Evolutionary conservation across 2,888 invertebrate genomes (phyloP).

Genomic region (Celastrina argiolus): DNA sequence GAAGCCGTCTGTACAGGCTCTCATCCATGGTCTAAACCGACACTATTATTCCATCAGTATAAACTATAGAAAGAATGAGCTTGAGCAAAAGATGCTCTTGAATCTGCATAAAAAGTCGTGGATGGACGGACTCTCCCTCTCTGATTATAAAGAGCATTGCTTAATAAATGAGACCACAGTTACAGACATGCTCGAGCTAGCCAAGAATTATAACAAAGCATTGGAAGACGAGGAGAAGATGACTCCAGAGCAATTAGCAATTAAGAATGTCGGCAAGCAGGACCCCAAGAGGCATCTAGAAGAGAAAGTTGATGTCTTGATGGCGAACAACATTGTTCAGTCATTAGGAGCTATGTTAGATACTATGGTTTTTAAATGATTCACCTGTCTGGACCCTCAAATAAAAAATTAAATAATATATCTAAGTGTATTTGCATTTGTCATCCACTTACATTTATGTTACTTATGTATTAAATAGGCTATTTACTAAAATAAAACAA

Average conservation of each 20-base stretch:
- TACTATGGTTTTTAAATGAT: constrained; percentile 76
- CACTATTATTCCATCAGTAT: constrained; percentile 99
- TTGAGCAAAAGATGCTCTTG: constrained; percentile 99
- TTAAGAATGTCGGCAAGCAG: constrained; percentile 99
- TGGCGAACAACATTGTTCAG: constrained; percentile 98
- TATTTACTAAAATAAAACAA: constrained; percentile 61
- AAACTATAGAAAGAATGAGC: constrained; percentile 98
- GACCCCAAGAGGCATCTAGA: constrained; percentile 99
- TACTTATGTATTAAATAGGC: constrained; percentile 58
- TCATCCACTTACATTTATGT: constrained; percentile 43
- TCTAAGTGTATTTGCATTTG: constrained; percentile 34
- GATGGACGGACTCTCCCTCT: constrained; percentile 96
- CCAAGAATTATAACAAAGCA: constrained; percentile 98
- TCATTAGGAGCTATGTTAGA: constrained; percentile 98
- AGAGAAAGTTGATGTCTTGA: constrained; percentile 97
- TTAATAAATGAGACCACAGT: constrained; percentile 95
- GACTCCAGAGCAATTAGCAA: constrained; percentile 99
- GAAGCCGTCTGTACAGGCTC: constrained; percentile 98
- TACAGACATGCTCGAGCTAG: constrained; percentile 96
- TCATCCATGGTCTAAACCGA: constrained; percentile 98
- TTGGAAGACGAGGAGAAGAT: constrained; percentile 99
- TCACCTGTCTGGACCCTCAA: constrained; percentile 49
- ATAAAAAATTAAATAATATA: constrained; percentile 43
- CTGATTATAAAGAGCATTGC: constrained; percentile 95
- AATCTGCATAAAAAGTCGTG: constrained; percentile 99